A percentile compares a stretch with the other conserved stretches of the same genome.
These are phyloP conservation scores for Calameuta idolon DNA, from an alignment of 2,888 invertebrate genomes.

Conservation along the genomic window DNA sequence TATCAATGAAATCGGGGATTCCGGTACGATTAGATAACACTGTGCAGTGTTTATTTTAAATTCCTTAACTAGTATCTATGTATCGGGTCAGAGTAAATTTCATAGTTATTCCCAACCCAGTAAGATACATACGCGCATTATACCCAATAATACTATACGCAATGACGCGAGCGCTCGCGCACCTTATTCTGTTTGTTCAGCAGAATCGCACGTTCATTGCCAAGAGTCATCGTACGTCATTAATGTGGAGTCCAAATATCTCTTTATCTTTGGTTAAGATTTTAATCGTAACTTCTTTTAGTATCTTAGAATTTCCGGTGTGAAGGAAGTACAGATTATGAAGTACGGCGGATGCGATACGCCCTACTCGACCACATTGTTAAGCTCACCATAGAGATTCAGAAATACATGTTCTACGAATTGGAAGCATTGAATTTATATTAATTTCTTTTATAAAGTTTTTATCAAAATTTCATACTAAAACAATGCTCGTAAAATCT, in stretches of 20 bases:
- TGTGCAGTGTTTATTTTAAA: constrained; percentile 41
- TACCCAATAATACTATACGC: background rate
- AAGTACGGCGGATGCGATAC: background rate
- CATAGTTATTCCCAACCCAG: background rate
- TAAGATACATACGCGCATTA: background rate
- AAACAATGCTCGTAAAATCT: background rate
- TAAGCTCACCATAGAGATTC: background rate
- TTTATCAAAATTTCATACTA: background rate
- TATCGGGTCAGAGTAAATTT: background rate
- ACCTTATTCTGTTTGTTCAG: background rate
- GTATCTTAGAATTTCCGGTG: background rate
- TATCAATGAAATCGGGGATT: constrained; percentile 44
- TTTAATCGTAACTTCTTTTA: background rate
- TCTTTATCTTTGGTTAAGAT: background rate
- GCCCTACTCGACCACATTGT: background rate
- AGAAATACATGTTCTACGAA: background rate
- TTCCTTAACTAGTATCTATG: constrained; percentile 16
- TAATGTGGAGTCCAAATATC: background rate
- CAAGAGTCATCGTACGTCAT: background rate
- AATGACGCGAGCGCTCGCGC: background rate
- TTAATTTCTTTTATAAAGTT: background rate
- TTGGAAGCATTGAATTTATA: background rate
- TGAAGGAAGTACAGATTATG: background rate
- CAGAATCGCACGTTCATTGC: background rate
- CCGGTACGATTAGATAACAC: constrained; percentile 47